Evolutionary conservation across 2,113 vertebrate species (phyloP), one percentile per base, ranked within the genome.

Genomic region (Synodontis membranacea): DNA sequence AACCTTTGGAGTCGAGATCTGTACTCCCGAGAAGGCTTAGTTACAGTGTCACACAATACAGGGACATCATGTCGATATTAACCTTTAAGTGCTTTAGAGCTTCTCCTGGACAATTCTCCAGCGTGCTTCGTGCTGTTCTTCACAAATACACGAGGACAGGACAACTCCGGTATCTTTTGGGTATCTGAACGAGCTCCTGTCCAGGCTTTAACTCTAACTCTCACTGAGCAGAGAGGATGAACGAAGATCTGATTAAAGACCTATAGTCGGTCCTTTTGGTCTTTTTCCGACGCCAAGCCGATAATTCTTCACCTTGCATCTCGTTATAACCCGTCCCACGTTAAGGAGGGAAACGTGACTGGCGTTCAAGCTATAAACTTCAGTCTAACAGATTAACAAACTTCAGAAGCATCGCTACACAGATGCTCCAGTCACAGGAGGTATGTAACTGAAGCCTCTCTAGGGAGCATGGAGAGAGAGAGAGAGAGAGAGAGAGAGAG

Each of bases 381-480:
- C 5, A 58, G 78, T 80, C 54, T 28, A 58, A 54, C 28, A 17
- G n/a, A 19, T 54, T 46, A 50, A 76, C 28, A 46, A 90, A 91
- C 89, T 90, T 91, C 91, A 91, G 87, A 90, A 81, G 92, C 81
- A n/a, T n/a, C n/a, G 86, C 87, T 78, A 39, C 91, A 91, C 91
- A 93, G 92, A 92, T 90, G 87, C 91, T 86, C 90, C 91, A 90
- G 92, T 94, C 91, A 92, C 91, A 93, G 91, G 86, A 89, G 84
- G 48, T 60, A 48, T 92, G 91, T 91, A 90, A 91, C 90, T 82
- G 88, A 91, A 89, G 89, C 88, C 72, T 86, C 91, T 90, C 92
- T 86, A 83, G 87, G 92, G 91, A 91, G 88, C 64, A 50, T 80
- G 87, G 88, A 90, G 86, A 88, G 42, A 37, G 82, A 84, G 39